phyloP scores from a whole-genome alignment of 2,797 vertebrate genomes.

The Protonibea diacanthus region DNA sequence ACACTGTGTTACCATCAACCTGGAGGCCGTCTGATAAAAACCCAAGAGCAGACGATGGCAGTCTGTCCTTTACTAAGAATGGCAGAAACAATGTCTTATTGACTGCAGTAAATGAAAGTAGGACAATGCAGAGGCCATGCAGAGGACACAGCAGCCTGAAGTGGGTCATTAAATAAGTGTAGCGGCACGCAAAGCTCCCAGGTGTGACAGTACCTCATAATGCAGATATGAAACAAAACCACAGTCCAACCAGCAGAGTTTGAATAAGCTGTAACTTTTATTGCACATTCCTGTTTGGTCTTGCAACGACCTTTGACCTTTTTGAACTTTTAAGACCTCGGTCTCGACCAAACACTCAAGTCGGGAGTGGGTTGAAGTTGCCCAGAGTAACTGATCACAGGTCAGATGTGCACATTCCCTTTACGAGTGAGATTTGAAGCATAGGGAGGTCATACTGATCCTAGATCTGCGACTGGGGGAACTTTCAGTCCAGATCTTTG shows the following conservation, averaged over 20 bases:
- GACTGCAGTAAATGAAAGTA: constrained; percentile 51
- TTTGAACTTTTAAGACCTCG: constrained; percentile 68
- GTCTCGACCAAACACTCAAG: constrained; percentile 74
- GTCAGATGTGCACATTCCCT: constrained; percentile 68
- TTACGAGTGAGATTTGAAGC: constrained; percentile 67
- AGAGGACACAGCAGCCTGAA: constrained; percentile 60
- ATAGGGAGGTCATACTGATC: constrained; percentile 68
- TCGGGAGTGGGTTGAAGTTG: constrained; percentile 63
- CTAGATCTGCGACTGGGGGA: constrained; percentile 64
- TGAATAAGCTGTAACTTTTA: constrained; percentile 90
- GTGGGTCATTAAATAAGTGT: constrained; percentile 45
- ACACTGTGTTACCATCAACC: constrained; percentile 44
- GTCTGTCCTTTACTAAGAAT: constrained; percentile 30
- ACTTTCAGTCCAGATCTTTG: constrained; percentile 63
- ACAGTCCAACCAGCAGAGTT: constrained; percentile 73
- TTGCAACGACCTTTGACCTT: constrained; percentile 83
- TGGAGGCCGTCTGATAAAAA: constrained; percentile 38
- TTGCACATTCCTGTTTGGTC: constrained; percentile 92
- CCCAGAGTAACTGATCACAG: constrained; percentile 66
- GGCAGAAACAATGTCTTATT: constrained; percentile 21
- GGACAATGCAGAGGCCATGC: constrained; percentile 52
- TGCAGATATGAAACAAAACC: constrained; percentile 63
- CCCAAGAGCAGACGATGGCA: constrained; percentile 19
- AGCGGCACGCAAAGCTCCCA: background rate
- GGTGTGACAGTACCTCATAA: constrained; percentile 27